Conservation (phyloP, 2,797 vertebrate species). For the Hyperoplus lanceolatus region DNA sequence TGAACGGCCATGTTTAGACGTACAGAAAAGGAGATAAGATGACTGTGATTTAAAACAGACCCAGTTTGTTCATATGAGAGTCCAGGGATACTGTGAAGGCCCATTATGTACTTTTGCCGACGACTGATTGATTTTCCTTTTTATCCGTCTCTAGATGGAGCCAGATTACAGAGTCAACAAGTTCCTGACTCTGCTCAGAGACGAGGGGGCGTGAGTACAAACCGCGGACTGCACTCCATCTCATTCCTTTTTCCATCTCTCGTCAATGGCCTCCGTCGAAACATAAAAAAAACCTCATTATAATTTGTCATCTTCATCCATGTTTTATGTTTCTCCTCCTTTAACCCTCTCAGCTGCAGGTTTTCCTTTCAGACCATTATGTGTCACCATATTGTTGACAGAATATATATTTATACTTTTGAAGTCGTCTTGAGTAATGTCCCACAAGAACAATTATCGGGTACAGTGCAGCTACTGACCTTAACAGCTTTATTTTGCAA, state of each 20-base stretch:
- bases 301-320: constrained; percentile 15
- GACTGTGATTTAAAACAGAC: neutral
- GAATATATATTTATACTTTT: neutral
- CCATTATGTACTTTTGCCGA: neutral
- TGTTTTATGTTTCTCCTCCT: neutral
- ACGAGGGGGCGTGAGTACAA: constrained; percentile 95
- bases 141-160: constrained; percentile 89
- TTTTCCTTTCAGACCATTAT: constrained; percentile 10
- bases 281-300: neutral
- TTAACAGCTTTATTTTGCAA: constrained; percentile 65
- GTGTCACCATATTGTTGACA: neutral
- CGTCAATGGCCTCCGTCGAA: neutral
- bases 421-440: neutral
- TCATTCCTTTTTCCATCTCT: constrained; percentile 1
- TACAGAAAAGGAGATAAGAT: neutral
- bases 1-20: rapidly evolving
- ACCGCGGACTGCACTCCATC: constrained; percentile 16
- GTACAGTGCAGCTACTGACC: constrained; percentile 22
- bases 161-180: constrained; percentile 94
- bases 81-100: too few species aligned
- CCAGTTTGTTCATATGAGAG: neutral
- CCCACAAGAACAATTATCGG: neutral
- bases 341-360: neutral
- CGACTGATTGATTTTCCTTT: neutral
- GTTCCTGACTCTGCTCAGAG: constrained; percentile 94